Evolutionary conservation across 2,113 vertebrate species (phyloP).

Genomic region (Dasyprocta punctata): DNA sequence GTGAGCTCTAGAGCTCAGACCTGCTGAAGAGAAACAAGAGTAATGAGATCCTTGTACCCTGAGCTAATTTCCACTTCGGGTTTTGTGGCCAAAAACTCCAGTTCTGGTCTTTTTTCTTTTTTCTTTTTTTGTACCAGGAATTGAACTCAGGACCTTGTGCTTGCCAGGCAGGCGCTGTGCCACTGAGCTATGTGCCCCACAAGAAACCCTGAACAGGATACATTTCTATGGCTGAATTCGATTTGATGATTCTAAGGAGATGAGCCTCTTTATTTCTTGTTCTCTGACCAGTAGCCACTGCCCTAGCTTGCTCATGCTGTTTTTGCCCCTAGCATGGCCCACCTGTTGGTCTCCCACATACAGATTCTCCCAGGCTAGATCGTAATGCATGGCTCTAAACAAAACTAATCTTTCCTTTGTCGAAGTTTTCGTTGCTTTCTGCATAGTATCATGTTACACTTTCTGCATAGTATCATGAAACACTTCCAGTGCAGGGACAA

Average conservation of each 20-base stretch:
- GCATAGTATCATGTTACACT: background rate
- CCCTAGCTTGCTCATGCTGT: background rate
- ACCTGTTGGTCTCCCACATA: background rate
- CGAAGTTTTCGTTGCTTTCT: background rate
- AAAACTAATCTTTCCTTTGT: background rate
- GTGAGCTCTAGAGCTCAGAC: background rate
- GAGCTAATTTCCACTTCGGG: background rate
- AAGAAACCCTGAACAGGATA: background rate
- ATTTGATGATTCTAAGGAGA: background rate
- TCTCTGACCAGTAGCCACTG: background rate
- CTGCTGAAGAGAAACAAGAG: background rate
- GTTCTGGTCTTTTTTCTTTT: too few relatives aligned
- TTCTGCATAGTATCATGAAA: background rate
- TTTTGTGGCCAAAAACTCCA: background rate
- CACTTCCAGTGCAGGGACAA: background rate
- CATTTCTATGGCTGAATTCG: background rate
- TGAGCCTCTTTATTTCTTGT: background rate
- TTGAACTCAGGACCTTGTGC: too few relatives aligned
- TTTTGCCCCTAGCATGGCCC: background rate
- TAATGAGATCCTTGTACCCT: background rate
- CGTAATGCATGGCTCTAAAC: background rate
- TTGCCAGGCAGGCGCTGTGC: too few relatives aligned
- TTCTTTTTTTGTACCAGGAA: too few relatives aligned
- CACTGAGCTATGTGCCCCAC: too few relatives aligned
- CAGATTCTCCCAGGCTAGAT: background rate